Evolutionary conservation across 2,113 vertebrate genomes (phyloP).

Genomic region (Desmodus rotundus): DNA sequence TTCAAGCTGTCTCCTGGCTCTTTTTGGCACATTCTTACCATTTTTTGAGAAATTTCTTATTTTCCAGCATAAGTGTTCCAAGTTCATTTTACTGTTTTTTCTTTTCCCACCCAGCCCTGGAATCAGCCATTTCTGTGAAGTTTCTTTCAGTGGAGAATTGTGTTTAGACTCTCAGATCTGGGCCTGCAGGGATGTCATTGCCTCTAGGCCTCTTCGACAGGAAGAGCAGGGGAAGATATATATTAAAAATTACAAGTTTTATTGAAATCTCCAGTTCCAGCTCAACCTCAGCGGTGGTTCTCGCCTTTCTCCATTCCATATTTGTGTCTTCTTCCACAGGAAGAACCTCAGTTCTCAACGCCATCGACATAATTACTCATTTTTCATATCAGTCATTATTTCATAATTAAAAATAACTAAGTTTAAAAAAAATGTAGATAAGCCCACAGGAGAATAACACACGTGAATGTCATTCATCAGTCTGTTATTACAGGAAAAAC

Average conservation of each 20-base stretch:
- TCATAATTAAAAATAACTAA: slow-evolving; percentile 4
- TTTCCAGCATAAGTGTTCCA: neutral
- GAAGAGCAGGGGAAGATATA: neutral
- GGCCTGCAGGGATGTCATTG: neutral
- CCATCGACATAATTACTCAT: neutral
- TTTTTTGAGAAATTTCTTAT: neutral
- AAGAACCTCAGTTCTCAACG: neutral
- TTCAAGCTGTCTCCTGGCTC: neutral
- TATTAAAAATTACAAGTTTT: neutral
- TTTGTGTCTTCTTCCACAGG: neutral
- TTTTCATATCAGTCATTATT: neutral
- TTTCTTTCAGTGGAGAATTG: neutral
- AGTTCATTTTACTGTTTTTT: neutral
- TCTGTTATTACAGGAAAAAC: neutral
- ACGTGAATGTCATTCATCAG: neutral
- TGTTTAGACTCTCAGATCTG: neutral
- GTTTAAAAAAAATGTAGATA: neutral
- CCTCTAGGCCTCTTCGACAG: neutral
- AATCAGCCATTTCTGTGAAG: neutral
- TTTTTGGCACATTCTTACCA: neutral
- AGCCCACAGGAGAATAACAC: neutral
- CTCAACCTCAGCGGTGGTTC: neutral
- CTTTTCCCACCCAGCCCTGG: neutral
- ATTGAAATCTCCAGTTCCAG: neutral
- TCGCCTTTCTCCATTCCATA: neutral